Base-by-base conservation (phyloP, 2,113 vertebrate genomes). In the Uria aalge region DNA sequence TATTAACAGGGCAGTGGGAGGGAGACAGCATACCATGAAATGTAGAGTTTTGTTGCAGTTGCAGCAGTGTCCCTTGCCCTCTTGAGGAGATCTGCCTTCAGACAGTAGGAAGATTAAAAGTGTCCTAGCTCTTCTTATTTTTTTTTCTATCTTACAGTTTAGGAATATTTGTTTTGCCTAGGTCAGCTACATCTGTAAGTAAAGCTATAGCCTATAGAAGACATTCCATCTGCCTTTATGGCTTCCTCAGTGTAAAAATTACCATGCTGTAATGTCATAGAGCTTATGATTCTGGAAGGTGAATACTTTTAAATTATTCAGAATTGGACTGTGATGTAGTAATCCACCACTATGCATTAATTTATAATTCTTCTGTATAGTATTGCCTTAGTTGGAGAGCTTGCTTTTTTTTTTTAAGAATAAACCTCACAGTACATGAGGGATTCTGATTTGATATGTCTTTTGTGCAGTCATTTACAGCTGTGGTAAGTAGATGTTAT, bases 181-280 rank as follows among this genome's bases (percentile, higher is more conserved):
- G 9, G 10, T 77, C 20, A 53, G 34, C 15, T 75, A 8, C 9
- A 12, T 43, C 16, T 82, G 21, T 85, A 24, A 3, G 0, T 81
- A 85, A 50, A 74, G 4, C 19, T 27, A 1, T 11, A 69, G 9
- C 12, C 18, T 40, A 5, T 15, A 52, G 34, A 63, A 82, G 34
- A 17, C 29, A 36, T 47, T 69, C 6, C 5, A 2, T 14, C 15
- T 59, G 17, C 22, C 9, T 68, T 69, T 43, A 11, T 11, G 14
- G 62, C 38, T 56, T 81, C 22, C 16, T 78, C 6, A 15, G 0
- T 59, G 38, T 45, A 60, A 66, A 60, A 41, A 3, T 56, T 34
- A 34, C 14, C 1, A 0, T 77, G 41, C 12, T 12, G 2, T 24
- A 24, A 9, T 22, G 15, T 34, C 11, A 6, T 12, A 64, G n/a